phyloP scores from a whole-genome alignment of 2,888 invertebrate species.

The Axea sp. region DNA sequence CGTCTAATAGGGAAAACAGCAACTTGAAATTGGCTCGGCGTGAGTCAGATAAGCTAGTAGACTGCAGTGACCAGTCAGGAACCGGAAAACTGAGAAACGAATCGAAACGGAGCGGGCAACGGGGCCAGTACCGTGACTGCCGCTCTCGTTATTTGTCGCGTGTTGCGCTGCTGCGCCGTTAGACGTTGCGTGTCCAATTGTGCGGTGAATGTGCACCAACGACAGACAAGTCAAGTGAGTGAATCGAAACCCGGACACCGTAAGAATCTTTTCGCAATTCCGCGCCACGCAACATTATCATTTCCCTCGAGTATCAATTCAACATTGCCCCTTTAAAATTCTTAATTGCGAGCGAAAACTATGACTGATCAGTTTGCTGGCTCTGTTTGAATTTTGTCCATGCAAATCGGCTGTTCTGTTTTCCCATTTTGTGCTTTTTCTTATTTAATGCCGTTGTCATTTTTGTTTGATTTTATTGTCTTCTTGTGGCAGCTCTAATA shows the following conservation, averaged over 20 bases:
- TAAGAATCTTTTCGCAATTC: conserved; percentile 15
- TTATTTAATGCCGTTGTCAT: neutral
- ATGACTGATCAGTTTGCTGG: neutral
- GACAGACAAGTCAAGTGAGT: conserved; percentile 10
- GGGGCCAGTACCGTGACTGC: conserved; percentile 25
- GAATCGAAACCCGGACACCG: conserved; percentile 12
- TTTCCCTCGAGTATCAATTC: neutral
- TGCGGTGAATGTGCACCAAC: conserved; percentile 33
- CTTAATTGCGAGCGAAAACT: neutral
- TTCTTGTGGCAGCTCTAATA: too few relatives aligned
- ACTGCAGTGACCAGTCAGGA: conserved; percentile 13
- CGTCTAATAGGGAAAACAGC: too few relatives aligned
- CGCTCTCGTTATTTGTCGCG: conserved; percentile 31
- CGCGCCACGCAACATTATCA: neutral
- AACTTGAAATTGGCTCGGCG: too few relatives aligned
- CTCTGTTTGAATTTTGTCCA: neutral
- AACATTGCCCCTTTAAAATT: neutral
- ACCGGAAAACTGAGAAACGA: conserved; percentile 23
- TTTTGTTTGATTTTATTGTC: neutral
- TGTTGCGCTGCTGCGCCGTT: conserved; percentile 18
- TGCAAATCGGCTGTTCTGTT: neutral
- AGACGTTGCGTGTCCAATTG: conserved; percentile 21
- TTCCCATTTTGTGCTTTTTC: neutral
- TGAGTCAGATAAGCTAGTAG: too few relatives aligned
- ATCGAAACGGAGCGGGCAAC: conserved; percentile 12